These are phyloP conservation scores for Temnothorax unifasciatus DNA, from an alignment of 2,888 invertebrate species.

Conservation along the genomic window DNA sequence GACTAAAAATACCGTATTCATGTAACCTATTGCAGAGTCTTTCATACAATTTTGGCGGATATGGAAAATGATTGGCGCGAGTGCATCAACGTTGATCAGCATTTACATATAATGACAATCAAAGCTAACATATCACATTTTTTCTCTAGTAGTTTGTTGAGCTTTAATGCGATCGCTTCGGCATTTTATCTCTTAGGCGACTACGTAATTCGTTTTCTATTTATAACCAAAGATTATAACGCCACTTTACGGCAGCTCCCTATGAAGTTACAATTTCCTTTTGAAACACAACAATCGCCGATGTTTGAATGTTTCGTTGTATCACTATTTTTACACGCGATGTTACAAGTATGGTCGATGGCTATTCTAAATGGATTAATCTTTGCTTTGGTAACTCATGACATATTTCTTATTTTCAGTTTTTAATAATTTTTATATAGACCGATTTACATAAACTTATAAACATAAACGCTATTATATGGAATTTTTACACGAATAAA, in stretches of 20 bases:
- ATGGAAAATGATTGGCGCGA: conserved; percentile 48
- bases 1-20: no score
- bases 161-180: background rate
- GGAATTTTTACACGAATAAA: background rate
- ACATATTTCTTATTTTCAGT: no score
- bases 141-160: background rate
- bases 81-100: background rate
- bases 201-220: background rate
- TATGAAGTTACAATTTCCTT: conserved; percentile 30
- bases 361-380: conserved; percentile 14
- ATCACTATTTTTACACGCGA: background rate
- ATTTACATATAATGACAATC: conserved; percentile 1
- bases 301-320: conserved; percentile 11
- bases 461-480: background rate
- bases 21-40: conserved; percentile 18
- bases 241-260: background rate
- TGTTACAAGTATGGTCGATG: background rate
- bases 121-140: conserved; percentile 21
- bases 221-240: background rate
- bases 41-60: background rate
- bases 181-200: background rate
- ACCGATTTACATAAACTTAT: no score
- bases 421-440: no score
- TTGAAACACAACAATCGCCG: conserved; percentile 30
- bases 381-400: conserved; percentile 31